Evolutionary conservation across 2,797 vertebrate species (phyloP).

Genomic region (Myiotriccus ornatus): DNA sequence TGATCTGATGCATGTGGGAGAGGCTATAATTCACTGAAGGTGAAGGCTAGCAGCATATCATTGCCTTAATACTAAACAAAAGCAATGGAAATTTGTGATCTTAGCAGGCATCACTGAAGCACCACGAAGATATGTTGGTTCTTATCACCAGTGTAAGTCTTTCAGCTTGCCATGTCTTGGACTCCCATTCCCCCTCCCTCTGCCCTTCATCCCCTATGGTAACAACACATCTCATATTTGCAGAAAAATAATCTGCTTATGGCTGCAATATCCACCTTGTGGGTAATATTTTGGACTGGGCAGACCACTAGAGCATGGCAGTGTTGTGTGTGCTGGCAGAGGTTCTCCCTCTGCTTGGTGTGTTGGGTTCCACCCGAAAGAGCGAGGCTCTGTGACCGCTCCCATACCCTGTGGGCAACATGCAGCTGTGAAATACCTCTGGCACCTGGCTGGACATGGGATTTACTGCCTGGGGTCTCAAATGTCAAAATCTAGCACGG

Average conservation of each 20-base stretch:
- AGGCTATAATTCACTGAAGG: background rate
- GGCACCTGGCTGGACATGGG: background rate
- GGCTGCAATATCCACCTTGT: background rate
- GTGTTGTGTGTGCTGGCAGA: fast-evolving
- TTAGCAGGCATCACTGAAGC: background rate
- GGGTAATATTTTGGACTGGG: background rate
- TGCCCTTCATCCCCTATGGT: background rate
- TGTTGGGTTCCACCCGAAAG: background rate
- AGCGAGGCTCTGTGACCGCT: fast-evolving
- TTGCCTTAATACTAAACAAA: background rate
- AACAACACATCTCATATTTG: background rate
- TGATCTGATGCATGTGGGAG: background rate
- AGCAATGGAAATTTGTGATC: fast-evolving
- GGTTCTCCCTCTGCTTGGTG: background rate
- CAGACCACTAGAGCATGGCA: fast-evolving
- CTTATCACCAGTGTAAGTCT: background rate
- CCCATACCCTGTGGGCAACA: fast-evolving
- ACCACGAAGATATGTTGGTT: background rate
- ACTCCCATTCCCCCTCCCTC: background rate
- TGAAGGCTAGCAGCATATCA: background rate
- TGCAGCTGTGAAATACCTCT: fast-evolving
- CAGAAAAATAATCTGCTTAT: background rate
- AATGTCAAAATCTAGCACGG: background rate
- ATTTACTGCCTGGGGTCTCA: background rate
- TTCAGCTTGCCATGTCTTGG: background rate